phyloP scores from a whole-genome alignment of 1,140 invertebrate genomes.

The Leptestheria dahalacensis region DNA sequence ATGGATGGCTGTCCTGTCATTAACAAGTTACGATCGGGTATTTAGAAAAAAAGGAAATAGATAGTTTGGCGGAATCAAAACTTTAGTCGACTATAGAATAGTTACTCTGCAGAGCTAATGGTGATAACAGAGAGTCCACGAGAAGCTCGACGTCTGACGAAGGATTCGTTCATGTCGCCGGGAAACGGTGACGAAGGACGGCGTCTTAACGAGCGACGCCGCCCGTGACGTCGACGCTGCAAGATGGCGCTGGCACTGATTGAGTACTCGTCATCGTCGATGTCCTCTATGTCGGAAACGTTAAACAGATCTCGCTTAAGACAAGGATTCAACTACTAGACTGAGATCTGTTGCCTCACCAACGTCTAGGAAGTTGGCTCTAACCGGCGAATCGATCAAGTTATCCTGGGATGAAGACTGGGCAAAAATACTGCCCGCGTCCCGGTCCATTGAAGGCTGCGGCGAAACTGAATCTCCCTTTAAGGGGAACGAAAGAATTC shows the following conservation, averaged over 20 bases:
- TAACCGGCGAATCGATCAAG: constrained; percentile 44
- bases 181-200: constrained; percentile 53
- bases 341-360: neutral
- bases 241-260: constrained; percentile 63
- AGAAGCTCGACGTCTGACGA: constrained; percentile 47
- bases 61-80: no score
- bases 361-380: constrained; percentile 18
- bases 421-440: no score
- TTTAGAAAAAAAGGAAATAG: no score
- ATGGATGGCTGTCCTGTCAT: constrained; percentile 2
- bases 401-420: no score
- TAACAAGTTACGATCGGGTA: neutral
- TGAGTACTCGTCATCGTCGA: constrained; percentile 64
- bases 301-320: neutral
- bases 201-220: constrained; percentile 28
- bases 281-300: constrained; percentile 32
- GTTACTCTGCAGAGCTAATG: constrained; percentile 69
- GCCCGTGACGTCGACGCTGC: constrained; percentile 36
- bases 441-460: constrained; percentile 44
- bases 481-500: neutral
- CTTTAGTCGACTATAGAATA: no score
- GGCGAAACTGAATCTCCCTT: constrained; percentile 36
- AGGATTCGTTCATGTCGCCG: constrained; percentile 19
- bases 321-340: neutral
- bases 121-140: constrained; percentile 41